Percentiles rank a stretch among this genome's conserved stretches.
Evolutionary conservation across 1,140 invertebrate genomes (phyloP).

Genomic region (Drosophila obscura): DNA sequence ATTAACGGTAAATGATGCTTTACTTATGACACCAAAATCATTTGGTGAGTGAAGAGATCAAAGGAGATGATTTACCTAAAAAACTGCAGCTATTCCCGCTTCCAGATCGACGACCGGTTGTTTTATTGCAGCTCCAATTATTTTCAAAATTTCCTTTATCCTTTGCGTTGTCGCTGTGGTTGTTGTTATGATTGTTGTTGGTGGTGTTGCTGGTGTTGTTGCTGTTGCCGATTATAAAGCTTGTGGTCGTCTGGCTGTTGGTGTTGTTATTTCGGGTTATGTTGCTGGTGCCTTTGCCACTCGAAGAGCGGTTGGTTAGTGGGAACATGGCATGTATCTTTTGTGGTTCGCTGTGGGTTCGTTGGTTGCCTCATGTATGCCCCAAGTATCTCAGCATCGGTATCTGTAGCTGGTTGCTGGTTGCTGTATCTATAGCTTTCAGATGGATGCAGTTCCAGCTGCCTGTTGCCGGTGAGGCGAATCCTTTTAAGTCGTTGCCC

Average conservation of each 20-base stretch:
- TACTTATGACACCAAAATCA: constrained; percentile 19
- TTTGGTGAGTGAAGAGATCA: neutral
- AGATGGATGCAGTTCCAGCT: constrained; percentile 62
- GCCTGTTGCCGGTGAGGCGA: constrained; percentile 25
- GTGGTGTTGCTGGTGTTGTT: constrained; percentile 36
- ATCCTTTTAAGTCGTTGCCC: constrained; percentile 67
- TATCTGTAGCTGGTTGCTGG: constrained; percentile 18
- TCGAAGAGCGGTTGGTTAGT: constrained; percentile 78
- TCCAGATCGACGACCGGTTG: constrained; percentile 82
- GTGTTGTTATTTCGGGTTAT: constrained; percentile 32
- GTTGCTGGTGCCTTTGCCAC: constrained; percentile 71
- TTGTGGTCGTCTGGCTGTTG: constrained; percentile 34
- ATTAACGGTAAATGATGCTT: constrained; percentile 26
- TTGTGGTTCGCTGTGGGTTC: constrained; percentile 39
- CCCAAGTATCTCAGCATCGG: constrained; percentile 18
- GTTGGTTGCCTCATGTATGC: constrained; percentile 61
- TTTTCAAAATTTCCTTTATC: constrained; percentile 83
- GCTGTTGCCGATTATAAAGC: constrained; percentile 44
- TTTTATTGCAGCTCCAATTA: constrained; percentile 83
- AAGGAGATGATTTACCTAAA: constrained; percentile 69
- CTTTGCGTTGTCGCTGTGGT: constrained; percentile 49
- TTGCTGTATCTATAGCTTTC: constrained; percentile 20
- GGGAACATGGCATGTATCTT: constrained; percentile 79
- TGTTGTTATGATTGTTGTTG: constrained; percentile 28
- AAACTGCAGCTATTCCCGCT: constrained; percentile 83